A percentile compares a stretch with the other conserved stretches of the same genome.
These are phyloP conservation scores for Leucopsar rothschildi DNA, from an alignment of 2,113 vertebrate genomes.

Conservation along the genomic window DNA sequence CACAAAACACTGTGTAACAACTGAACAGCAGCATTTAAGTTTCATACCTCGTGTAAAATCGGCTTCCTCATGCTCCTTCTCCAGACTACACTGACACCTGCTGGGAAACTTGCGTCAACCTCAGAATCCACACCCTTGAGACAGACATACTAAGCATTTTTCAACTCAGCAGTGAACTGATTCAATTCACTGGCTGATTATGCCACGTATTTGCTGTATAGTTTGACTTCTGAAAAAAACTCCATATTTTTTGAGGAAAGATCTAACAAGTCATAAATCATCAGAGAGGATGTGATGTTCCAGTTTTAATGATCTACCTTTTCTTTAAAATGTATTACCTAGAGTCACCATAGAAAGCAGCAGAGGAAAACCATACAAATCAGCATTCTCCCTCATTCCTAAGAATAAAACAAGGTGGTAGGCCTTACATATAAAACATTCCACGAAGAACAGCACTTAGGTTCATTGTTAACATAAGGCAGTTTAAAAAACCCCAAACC, in stretches of 20 bases:
- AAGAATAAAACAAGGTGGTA: not conserved
- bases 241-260: not conserved
- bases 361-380: not conserved
- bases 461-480: not conserved
- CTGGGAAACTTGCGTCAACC: not conserved
- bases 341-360: not conserved
- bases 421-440: not conserved
- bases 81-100: slow-evolving; percentile 40
- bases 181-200: not conserved
- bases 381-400: not conserved
- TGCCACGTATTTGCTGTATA: not conserved
- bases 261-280: not conserved
- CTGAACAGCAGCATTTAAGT: not conserved
- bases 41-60: rapidly evolving
- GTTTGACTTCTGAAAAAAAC: not conserved
- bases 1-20: not conserved
- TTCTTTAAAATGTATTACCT: not conserved
- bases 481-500: not conserved
- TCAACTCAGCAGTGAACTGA: not conserved
- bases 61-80: not conserved
- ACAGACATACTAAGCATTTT: rapidly evolving
- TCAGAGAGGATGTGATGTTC: not conserved
- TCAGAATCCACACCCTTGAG: not conserved
- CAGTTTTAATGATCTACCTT: not conserved
- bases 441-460: not conserved